These are phyloP conservation scores for Troglohyphantes excavatus DNA, from an alignment of 2,888 invertebrate genomes.

Conservation along the genomic window DNA sequence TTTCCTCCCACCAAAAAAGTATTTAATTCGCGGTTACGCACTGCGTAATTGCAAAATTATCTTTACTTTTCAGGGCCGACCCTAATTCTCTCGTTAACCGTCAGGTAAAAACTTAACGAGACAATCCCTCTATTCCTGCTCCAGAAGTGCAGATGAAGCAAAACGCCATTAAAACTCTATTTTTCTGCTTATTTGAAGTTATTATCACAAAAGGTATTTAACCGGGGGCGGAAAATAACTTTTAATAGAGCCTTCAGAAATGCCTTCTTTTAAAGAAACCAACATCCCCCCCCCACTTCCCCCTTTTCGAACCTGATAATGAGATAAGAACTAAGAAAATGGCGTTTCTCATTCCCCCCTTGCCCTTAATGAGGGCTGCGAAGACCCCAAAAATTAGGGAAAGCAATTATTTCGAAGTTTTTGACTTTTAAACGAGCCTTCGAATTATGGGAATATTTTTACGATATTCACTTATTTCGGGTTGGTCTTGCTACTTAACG, in stretches of 20 bases:
- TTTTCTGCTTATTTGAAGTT: constrained; percentile 59
- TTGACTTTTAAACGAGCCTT: constrained; percentile 51
- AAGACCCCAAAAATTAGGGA: constrained; percentile 52
- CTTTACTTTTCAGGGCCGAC: constrained; percentile 37
- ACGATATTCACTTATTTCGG: neutral
- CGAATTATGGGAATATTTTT: constrained; percentile 42
- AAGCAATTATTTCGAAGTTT: constrained; percentile 50
- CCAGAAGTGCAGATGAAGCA: constrained; percentile 59
- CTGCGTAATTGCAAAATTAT: constrained; percentile 63
- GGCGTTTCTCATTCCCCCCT: neutral
- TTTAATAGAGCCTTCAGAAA: constrained; percentile 50
- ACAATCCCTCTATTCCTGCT: neutral
- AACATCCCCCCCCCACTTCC: neutral
- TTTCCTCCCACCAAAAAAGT: neutral
- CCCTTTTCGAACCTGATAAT: constrained; percentile 31
- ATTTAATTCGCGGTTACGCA: constrained; percentile 46
- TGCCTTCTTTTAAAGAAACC: constrained; percentile 41
- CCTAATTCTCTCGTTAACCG: constrained; percentile 51
- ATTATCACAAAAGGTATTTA: constrained; percentile 58
- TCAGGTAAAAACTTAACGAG: constrained; percentile 59
- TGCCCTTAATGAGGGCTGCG: constrained; percentile 35
- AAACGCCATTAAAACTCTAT: constrained; percentile 39
- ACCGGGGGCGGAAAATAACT: constrained; percentile 58
- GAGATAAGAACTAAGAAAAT: constrained; percentile 54
- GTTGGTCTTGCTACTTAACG: neutral